These are phyloP conservation scores for Caradrina kadenii DNA, from an alignment of 2,888 invertebrate genomes.

Conservation along the genomic window DNA sequence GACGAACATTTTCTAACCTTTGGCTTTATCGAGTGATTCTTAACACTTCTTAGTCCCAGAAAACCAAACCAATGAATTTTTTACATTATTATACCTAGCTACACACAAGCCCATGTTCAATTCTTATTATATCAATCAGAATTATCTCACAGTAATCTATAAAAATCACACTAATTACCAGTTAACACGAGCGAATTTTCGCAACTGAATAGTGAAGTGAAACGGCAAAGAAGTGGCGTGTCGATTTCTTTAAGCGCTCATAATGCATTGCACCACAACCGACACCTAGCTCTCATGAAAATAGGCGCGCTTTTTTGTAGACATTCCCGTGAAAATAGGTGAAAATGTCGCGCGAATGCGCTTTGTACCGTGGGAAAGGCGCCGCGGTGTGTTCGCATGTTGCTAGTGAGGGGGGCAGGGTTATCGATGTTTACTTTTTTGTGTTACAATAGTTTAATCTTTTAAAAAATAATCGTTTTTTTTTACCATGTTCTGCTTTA, in stretches of 20 bases:
- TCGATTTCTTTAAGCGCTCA: slow-evolving; percentile 75
- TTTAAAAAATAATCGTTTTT: no score
- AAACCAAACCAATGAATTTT: neutral
- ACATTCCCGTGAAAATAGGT: slow-evolving; percentile 83
- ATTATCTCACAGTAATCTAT: slow-evolving; percentile 51
- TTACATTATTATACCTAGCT: neutral
- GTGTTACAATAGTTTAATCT: neutral
- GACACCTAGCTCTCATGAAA: slow-evolving; percentile 76
- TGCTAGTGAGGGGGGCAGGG: slow-evolving; percentile 68
- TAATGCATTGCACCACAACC: slow-evolving; percentile 72
- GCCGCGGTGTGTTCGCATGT: slow-evolving; percentile 70
- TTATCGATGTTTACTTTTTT: slow-evolving; percentile 59
- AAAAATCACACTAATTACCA: slow-evolving; percentile 50
- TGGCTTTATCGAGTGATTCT: neutral
- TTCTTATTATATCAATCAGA: slow-evolving; percentile 41
- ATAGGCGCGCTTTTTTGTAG: slow-evolving; percentile 80
- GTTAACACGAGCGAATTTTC: slow-evolving; percentile 54
- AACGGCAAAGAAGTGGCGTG: slow-evolving; percentile 70
- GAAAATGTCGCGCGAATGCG: slow-evolving; percentile 79
- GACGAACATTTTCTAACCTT: neutral
- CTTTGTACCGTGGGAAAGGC: slow-evolving; percentile 83
- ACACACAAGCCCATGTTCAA: slow-evolving; percentile 23
- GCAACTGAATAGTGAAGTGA: slow-evolving; percentile 65
- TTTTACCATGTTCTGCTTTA: no score
- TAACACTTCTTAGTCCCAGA: neutral